These are phyloP conservation scores for Antedon mediterranea DNA, from an alignment of 53 echinoderm and acorn worm species.

Conservation along the genomic window DNA sequence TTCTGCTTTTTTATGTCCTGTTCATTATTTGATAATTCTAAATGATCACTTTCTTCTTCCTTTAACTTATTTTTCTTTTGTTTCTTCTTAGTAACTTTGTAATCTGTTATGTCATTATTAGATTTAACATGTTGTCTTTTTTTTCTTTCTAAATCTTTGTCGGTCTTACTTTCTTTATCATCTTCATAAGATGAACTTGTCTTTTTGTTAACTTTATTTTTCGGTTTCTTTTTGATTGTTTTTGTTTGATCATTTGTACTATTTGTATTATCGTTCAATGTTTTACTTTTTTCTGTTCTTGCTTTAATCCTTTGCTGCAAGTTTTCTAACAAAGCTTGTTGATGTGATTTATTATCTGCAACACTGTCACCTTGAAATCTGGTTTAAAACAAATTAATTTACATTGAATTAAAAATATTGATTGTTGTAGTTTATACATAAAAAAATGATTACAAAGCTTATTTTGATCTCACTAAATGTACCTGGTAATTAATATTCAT, in stretches of 20 bases:
- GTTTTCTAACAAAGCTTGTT: constrained; percentile 33
- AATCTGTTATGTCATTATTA: not conserved
- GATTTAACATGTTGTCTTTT: not conserved
- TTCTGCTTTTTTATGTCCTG: not conserved
- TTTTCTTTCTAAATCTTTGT: not conserved
- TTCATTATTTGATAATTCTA: not conserved
- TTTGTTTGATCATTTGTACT: constrained; percentile 1
- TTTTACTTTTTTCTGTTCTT: not conserved
- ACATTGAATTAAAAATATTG: too few species aligned
- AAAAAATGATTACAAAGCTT: too few species aligned
- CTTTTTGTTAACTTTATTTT: not conserved
- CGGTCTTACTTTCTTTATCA: not conserved
- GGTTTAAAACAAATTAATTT: not conserved
- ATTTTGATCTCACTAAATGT: too few species aligned
- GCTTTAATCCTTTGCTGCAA: constrained; percentile 53
- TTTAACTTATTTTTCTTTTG: not conserved
- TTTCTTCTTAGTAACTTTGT: not conserved
- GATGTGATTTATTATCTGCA: not conserved
- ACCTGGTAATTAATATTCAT: too few species aligned
- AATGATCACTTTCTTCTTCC: not conserved
- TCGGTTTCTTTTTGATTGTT: constrained; percentile 2
- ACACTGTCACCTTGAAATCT: constrained; percentile 19
- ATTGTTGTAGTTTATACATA: too few species aligned
- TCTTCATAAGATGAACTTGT: not conserved
- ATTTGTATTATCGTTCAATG: not conserved